Conservation (phyloP, 2,113 vertebrate species). For the Ictalurus punctatus region DNA sequence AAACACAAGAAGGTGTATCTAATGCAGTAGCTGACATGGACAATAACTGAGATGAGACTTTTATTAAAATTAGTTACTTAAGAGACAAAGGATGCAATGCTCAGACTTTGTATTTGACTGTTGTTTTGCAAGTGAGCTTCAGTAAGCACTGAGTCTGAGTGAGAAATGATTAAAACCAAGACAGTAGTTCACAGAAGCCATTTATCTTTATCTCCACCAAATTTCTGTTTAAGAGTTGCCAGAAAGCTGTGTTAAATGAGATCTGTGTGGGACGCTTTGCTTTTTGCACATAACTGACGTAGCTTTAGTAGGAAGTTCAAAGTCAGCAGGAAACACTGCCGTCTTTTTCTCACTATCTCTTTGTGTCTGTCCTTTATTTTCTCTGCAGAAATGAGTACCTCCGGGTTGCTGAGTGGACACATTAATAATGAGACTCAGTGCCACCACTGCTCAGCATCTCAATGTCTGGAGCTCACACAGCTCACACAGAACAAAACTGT, state of each 20-base stretch:
- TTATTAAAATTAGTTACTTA: background rate
- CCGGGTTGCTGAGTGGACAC: constrained; percentile 52
- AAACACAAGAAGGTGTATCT: background rate
- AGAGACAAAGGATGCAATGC: background rate
- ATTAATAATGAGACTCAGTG: constrained; percentile 49
- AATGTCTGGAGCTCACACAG: constrained; percentile 27
- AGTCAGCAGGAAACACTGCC: background rate
- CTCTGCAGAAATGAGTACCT: constrained; percentile 37
- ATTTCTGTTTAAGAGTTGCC: background rate
- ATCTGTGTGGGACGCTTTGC: constrained; percentile 14
- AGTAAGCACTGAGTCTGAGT: background rate
- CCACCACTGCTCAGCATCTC: constrained; percentile 31
- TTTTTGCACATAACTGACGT: background rate
- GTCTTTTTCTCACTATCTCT: background rate
- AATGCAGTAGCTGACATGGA: background rate
- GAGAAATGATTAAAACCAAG: background rate
- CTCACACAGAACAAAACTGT: constrained; percentile 32
- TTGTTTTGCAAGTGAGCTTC: background rate
- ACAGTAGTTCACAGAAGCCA: background rate
- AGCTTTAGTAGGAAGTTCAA: background rate
- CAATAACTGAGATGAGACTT: background rate
- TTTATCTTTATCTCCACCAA: background rate
- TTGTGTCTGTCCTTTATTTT: background rate
- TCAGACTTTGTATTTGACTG: background rate
- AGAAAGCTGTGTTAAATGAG: background rate